Evolutionary conservation across 1,140 invertebrate species (phyloP), one percentile per base, ranked within the genome.

Genomic region (Lycorma delicatula): DNA sequence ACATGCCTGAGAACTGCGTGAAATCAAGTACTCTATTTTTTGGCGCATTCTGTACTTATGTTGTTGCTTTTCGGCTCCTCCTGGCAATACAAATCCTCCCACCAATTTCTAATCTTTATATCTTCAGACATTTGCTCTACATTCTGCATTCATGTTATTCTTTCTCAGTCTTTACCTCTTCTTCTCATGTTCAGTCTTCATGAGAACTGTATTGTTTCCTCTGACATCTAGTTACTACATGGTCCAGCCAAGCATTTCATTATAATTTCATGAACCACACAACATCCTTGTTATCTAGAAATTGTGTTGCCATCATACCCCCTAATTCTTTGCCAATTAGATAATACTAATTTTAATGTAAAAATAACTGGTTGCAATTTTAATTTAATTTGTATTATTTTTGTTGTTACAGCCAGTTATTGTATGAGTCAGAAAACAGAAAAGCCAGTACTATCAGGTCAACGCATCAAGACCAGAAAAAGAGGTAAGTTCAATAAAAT

Each of bases 391-490:
- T 29, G 25, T 50, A 12, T 25, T 75, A 72, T 72, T 65, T 66
- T 64, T 81, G 72, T 71, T 72, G 70, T 82, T 88, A 64, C 79
- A 90, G 86, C 86, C 86, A 86, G 83, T 86, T 89, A 85, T 95
- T 97, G 91, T 93, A 97, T 97, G 94, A 97, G 91, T 97, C 93
- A 96, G 84, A 97, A 97, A 90, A 89, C 87, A 86, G 93, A 97
- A 93, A 95, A 96, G 91, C 93, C 93, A 86, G 88, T 93, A 85
- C 82, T 98, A 86, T 95, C 93, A 84, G 94, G 94, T 91, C 93
- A 97, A 86, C 91, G 93, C 80, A 96, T 97, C 82, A 98, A 97
- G 89, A 97, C 94, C 88, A 90, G 94, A 87, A 97, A 98, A 92
- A 96, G 94, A 94, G 91, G 90, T 92, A 79, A 77, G 73, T 61